A percentile compares a stretch with the other conserved stretches of the same genome.
phyloP scores from a whole-genome alignment of 2,797 vertebrate species.

The Pangasius krempfi region DNA sequence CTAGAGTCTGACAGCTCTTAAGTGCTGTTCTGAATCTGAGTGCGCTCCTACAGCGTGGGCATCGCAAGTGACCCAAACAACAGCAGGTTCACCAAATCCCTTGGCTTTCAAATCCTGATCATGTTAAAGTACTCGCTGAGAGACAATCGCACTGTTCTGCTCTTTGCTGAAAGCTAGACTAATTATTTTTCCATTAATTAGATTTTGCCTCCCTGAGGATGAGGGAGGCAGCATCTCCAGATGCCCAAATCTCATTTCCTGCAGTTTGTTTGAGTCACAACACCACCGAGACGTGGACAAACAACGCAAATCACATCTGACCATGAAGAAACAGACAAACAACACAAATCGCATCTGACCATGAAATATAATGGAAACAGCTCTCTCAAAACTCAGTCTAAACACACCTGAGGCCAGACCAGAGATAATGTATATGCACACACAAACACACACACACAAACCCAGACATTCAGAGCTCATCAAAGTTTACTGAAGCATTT shows the following conservation, averaged over 20 bases:
- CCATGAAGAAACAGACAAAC: constrained; percentile 54
- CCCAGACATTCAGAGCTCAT: background rate
- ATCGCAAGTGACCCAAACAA: constrained; percentile 9
- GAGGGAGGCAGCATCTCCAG: constrained; percentile 70
- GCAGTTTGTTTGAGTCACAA: constrained; percentile 67
- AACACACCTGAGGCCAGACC: constrained; percentile 42
- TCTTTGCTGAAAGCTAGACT: constrained; percentile 76
- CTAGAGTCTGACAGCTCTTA: background rate
- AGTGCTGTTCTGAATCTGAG: background rate
- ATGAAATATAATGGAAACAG: constrained; percentile 50
- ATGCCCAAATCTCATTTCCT: constrained; percentile 73
- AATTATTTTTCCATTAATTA: constrained; percentile 77
- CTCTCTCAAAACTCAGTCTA: constrained; percentile 20
- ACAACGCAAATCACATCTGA: constrained; percentile 57
- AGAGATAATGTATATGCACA: constrained; percentile 9
- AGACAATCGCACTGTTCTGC: constrained; percentile 71
- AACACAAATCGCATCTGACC: constrained; percentile 56
- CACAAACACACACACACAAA: constrained; percentile 43
- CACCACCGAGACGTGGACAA: constrained; percentile 31
- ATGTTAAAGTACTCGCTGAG: constrained; percentile 63
- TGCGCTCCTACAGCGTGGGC: background rate
- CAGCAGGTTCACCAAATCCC: constrained; percentile 10
- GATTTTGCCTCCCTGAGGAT: constrained; percentile 71
- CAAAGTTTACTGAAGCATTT: constrained; percentile 53
- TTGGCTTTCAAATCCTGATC: constrained; percentile 68